phyloP scores from a whole-genome alignment of 35 echinoderm and acorn worm genomes.

The Amphiura filiformis region DNA sequence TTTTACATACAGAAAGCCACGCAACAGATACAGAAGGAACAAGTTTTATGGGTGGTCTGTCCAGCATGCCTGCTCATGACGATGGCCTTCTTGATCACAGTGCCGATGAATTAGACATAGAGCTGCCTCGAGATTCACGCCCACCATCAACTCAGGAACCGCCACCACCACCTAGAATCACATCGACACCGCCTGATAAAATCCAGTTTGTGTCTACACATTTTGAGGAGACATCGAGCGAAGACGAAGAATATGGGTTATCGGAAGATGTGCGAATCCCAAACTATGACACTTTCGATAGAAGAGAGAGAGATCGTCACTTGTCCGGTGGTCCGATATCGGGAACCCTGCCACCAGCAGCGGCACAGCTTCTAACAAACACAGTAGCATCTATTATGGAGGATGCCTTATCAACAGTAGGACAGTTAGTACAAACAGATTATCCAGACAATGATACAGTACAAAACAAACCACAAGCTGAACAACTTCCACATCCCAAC shows the following conservation, averaged over 20 bases:
- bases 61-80: slow-evolving; percentile 45
- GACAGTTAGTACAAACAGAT: not conserved
- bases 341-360: slow-evolving; percentile 40
- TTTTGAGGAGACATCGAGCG: not conserved
- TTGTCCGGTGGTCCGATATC: not conserved
- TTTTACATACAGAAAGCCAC: slow-evolving; percentile 30
- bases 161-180: not conserved
- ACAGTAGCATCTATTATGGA: slow-evolving; percentile 78
- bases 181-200: not conserved
- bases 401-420: slow-evolving; percentile 19
- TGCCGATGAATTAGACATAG: slow-evolving; percentile 58
- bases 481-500: no score
- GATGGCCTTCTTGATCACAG: slow-evolving; percentile 48
- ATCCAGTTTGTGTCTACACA: slow-evolving; percentile 15
- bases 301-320: not conserved
- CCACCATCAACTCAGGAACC: not conserved
- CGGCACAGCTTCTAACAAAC: slow-evolving; percentile 62
- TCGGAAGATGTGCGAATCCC: slow-evolving; percentile 11
- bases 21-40: slow-evolving; percentile 36
- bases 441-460: not conserved
- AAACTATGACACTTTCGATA: slow-evolving; percentile 1
- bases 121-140: slow-evolving; percentile 18
- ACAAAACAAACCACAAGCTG: no score
- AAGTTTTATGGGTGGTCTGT: slow-evolving; percentile 34
- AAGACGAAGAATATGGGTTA: not conserved